These are phyloP conservation scores for Pluvianellus socialis DNA, from an alignment of 2,113 vertebrate species.

Conservation along the genomic window DNA sequence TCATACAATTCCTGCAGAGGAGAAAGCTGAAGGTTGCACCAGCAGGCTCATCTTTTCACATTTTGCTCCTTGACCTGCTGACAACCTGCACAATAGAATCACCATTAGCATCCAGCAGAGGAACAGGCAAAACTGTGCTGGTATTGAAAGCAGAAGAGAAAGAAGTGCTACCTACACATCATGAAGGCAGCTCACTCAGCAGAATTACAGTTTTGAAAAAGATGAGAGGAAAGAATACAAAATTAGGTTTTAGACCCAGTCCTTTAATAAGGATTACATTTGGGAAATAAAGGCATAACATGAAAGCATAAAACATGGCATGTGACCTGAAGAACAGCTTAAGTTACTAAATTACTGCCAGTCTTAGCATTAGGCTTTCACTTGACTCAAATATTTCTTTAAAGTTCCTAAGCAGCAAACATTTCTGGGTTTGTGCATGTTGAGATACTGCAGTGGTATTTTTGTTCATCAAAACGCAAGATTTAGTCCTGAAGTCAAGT, in stretches of 20 bases:
- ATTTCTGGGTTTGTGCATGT: not conserved
- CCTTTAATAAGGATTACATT: conserved; percentile 14
- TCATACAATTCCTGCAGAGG: not conserved
- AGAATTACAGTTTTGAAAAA: not conserved
- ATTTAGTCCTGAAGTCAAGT: not conserved
- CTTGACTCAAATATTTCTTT: not conserved
- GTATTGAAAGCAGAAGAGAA: not conserved
- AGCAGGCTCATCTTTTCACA: not conserved
- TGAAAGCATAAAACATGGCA: not conserved
- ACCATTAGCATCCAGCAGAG: not conserved
- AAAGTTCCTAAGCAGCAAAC: not conserved
- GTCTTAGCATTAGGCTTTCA: not conserved
- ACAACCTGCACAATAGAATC: not conserved
- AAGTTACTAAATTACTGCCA: not conserved
- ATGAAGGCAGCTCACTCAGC: not conserved
- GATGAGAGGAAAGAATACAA: not conserved
- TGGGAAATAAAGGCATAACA: not conserved
- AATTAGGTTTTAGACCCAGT: not conserved
- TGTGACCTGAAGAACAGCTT: not conserved
- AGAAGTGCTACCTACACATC: not conserved
- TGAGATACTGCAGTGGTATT: not conserved
- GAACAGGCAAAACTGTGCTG: not conserved
- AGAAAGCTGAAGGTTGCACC: not conserved
- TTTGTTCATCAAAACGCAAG: not conserved
- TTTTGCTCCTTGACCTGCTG: not conserved